These are phyloP conservation scores for Elephantulus edwardii DNA, from an alignment of 2,113 vertebrate genomes.

Conservation along the genomic window DNA sequence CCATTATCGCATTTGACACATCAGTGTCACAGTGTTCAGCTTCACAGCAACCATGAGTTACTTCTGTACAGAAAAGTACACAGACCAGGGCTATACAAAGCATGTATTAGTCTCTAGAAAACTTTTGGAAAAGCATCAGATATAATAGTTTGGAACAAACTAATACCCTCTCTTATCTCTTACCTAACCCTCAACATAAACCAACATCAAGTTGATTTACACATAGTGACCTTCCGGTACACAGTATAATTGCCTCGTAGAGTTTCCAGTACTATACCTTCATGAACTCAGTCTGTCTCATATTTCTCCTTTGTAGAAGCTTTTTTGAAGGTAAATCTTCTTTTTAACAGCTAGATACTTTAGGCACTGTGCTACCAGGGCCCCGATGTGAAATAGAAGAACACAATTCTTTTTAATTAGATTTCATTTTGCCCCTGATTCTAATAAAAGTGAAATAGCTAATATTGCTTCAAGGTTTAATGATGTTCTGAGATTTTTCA, in stretches of 20 bases:
- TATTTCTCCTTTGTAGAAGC: neutral
- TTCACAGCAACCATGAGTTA: too few relatives aligned
- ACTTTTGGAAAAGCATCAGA: neutral
- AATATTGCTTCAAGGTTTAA: slow-evolving; percentile 45
- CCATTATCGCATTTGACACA: too few relatives aligned
- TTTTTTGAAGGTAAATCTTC: neutral
- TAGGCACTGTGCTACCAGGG: neutral
- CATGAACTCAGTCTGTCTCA: neutral
- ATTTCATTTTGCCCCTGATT: neutral
- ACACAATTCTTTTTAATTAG: slow-evolving; percentile 28
- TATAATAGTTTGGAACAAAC: neutral
- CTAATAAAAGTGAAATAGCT: slow-evolving; percentile 50
- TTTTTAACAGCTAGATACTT: neutral
- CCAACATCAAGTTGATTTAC: neutral
- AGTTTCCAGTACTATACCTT: neutral
- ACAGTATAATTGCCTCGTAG: neutral
- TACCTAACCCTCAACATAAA: neutral
- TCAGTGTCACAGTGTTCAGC: too few relatives aligned
- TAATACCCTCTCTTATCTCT: too few relatives aligned
- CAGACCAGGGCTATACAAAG: too few relatives aligned
- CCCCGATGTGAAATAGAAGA: neutral
- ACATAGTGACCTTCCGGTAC: neutral
- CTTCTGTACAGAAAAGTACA: too few relatives aligned
- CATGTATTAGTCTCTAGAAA: too few relatives aligned
- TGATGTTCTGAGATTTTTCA: slow-evolving; percentile 40